Base-by-base conservation (phyloP, 2,888 invertebrate genomes). In the Kryphioiulus occultus region DNA sequence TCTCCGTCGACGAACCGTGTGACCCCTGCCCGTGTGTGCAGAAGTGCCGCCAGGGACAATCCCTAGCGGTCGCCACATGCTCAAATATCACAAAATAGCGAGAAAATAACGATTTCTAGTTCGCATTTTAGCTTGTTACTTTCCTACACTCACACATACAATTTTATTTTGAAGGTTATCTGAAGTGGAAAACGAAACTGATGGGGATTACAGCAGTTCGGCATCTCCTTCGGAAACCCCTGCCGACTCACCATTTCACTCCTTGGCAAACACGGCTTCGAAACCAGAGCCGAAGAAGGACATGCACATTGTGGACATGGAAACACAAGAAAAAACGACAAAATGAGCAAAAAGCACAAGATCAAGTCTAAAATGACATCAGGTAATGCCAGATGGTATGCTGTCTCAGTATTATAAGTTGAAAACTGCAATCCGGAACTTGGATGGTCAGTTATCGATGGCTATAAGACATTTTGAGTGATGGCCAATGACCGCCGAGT, bases 111-210 rank as follows among this genome's bases (percentile, higher is more conserved):
- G n/a, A n/a, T n/a, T n/a, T n/a, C n/a, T n/a, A n/a, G n/a, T n/a
- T n/a, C n/a, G n/a, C n/a, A n/a, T n/a, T n/a, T n/a, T n/a, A n/a
- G n/a, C n/a, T n/a, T n/a, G n/a, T n/a, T n/a, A n/a, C n/a, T n/a
- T n/a, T n/a, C n/a, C n/a, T n/a, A n/a, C n/a, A n/a, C n/a, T n/a
- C n/a, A 4, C 17, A 53, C 19, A 7, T 7, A 68, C 22, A 59
- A 53, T 30, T 86, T 86, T 17, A 32, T 32, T 30, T 86, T 86
- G 47, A n/a, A 88, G 88, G 86, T 26, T 88, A 12, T 88, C 88
- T 1, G 88, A 88, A 86, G 88, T 88, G 26, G 88, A 88, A 68
- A 88, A 88, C n/a, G 88, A 88, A 44, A 88, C 88, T 30, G 88
- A 88, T 88, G 88, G 85, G 3, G 88, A 88, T 78, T 88, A 86